Conservation (phyloP, 2,888 invertebrate genomes). For the Hemicrepidius hirtus region DNA sequence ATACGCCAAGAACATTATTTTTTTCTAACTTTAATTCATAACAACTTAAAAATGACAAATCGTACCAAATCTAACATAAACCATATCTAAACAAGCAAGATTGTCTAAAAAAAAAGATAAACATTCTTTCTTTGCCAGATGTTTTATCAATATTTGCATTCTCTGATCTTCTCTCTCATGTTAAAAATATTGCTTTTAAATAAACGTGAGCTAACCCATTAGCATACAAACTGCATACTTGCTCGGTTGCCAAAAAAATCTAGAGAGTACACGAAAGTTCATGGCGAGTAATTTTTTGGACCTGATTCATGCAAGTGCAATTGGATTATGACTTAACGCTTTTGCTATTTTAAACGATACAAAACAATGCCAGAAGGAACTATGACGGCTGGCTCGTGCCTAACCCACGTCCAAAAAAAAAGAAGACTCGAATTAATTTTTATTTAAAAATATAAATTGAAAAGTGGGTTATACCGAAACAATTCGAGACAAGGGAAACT, state of each 20-base stretch:
- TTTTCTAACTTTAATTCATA: too few species aligned
- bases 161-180: neutral
- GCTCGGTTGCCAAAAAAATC: slow-evolving; percentile 17
- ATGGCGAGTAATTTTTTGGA: slow-evolving; percentile 21
- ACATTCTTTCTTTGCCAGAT: neutral
- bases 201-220: slow-evolving; percentile 33
- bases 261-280: slow-evolving; percentile 5
- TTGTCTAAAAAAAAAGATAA: too few species aligned
- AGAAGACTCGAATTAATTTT: too few species aligned
- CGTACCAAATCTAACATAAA: too few species aligned
- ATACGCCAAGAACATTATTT: too few species aligned
- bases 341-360: slow-evolving; percentile 16
- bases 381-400: neutral
- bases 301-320: slow-evolving; percentile 29
- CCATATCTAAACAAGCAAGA: too few species aligned
- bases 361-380: slow-evolving; percentile 9
- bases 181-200: slow-evolving; percentile 19
- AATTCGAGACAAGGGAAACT: neutral
- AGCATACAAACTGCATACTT: slow-evolving; percentile 27
- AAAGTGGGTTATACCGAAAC: too few species aligned
- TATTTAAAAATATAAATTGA: too few species aligned
- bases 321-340: slow-evolving; percentile 24
- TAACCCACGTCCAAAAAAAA: neutral
- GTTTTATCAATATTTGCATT: too few species aligned
- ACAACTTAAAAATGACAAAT: too few species aligned